Conservation (phyloP, 2,797 vertebrate species). For the Ambastaia sidthimunki region DNA sequence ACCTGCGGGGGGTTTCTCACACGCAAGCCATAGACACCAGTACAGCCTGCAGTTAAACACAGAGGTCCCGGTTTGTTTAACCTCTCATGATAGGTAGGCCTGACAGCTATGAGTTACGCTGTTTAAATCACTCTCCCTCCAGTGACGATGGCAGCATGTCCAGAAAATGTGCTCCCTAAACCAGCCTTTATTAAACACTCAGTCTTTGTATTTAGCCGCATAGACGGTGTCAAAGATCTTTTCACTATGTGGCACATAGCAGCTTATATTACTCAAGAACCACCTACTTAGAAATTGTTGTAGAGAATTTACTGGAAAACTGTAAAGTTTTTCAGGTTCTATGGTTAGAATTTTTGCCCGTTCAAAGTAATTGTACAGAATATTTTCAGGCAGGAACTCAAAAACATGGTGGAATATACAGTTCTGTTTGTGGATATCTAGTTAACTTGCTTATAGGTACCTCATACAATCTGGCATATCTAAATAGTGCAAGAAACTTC, state of each 20-base stretch:
- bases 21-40: constrained; percentile 22
- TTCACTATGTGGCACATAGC: background rate
- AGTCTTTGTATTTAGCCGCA: constrained; percentile 18
- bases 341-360: too few relatives aligned
- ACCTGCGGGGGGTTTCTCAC: constrained; percentile 20
- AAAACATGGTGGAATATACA: too few relatives aligned
- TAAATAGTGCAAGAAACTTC: background rate
- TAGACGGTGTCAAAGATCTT: constrained; percentile 31
- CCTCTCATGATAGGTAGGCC: constrained; percentile 23
- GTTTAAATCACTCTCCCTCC: constrained; percentile 9
- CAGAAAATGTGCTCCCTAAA: constrained; percentile 10
- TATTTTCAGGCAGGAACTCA: too few relatives aligned
- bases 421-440: too few relatives aligned
- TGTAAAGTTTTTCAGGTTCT: too few relatives aligned
- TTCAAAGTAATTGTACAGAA: too few relatives aligned
- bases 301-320: background rate
- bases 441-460: too few relatives aligned
- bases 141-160: background rate
- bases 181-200: constrained; percentile 10
- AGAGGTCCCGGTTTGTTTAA: constrained; percentile 45
- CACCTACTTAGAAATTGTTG: background rate
- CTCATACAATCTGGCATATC: background rate
- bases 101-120: constrained; percentile 4
- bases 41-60: constrained; percentile 37
- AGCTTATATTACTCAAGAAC: background rate